These are phyloP conservation scores for Gymnorhina tibicen DNA, from an alignment of 2,113 vertebrate species.

Conservation along the genomic window DNA sequence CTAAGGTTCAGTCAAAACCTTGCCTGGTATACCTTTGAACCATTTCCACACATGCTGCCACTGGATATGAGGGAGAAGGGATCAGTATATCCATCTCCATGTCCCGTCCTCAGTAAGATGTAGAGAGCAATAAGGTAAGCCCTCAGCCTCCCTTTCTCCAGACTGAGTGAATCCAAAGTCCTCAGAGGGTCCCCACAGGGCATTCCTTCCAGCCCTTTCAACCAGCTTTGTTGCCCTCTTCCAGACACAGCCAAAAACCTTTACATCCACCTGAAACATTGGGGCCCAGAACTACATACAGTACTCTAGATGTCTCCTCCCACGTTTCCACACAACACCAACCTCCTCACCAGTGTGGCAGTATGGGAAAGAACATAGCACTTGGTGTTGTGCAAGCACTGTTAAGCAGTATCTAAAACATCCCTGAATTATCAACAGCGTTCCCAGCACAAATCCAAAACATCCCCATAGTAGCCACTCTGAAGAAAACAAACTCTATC, in stretches of 20 bases:
- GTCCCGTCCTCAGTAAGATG: fast-evolving
- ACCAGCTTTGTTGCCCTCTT: background rate
- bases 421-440: background rate
- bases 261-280: background rate
- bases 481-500: background rate
- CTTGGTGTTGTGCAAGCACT: background rate
- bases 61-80: background rate
- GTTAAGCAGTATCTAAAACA: background rate
- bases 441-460: background rate
- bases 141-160: background rate
- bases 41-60: background rate
- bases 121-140: fast-evolving
- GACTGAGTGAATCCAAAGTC: background rate
- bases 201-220: background rate
- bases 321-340: fast-evolving
- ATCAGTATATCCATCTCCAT: background rate
- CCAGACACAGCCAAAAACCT: background rate
- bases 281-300: background rate
- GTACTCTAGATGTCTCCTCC: background rate
- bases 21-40: background rate
- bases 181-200: background rate
- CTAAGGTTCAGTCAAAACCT: background rate
- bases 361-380: background rate
- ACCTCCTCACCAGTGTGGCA: background rate
- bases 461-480: background rate